Base-by-base conservation (phyloP, 1,140 invertebrate genomes). In the Drosophila quadrilineata region DNA sequence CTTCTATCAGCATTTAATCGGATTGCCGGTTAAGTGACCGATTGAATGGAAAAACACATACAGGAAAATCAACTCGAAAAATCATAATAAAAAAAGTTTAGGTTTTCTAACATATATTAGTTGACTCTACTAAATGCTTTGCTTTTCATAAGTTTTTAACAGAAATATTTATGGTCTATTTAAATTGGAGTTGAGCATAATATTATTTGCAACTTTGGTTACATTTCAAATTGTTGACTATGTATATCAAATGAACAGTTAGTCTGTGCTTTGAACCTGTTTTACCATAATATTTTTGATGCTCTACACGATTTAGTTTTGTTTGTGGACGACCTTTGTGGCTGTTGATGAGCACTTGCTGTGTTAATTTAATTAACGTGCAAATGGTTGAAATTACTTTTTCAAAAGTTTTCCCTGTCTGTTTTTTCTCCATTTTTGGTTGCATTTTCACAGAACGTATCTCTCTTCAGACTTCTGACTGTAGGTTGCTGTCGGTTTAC, bases 321-420 rank as follows among this genome's bases (percentile, higher is more conserved):
- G 46, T 28, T 41, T 40, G 6, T 45, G 64, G 21, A 26, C 41
- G 24, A 14, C 28, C 24, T 66, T 49, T 48, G 40, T 49, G 54
- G 48, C 19, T 29, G 33, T 40, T 62, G 63, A 50, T 59, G 54
- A 49, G 52, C 72, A 40, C 69, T 59, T 74, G 73, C 60, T 63
- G 68, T 57, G 70, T 73, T 84, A 85, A 84, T 84, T 84, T 77
- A 85, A 84, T 84, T 77, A 84, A 74, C 74, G 69, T 56, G 63
- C 48, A 66, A 64, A 60, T 75, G 62, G 56, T 57, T 70, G 57
- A 82, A 77, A 85, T 85, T 85, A 74, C 79, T 71, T 63, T 71
- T 49, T 35, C 63, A 52, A 60, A 66, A 60, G 56, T 66, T 66
- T 52, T 35, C n/a, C n/a, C n/a, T n/a, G n/a, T 56, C 22, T 63